phyloP scores from a whole-genome alignment of 2,797 vertebrate genomes.

The Morus bassanus region DNA sequence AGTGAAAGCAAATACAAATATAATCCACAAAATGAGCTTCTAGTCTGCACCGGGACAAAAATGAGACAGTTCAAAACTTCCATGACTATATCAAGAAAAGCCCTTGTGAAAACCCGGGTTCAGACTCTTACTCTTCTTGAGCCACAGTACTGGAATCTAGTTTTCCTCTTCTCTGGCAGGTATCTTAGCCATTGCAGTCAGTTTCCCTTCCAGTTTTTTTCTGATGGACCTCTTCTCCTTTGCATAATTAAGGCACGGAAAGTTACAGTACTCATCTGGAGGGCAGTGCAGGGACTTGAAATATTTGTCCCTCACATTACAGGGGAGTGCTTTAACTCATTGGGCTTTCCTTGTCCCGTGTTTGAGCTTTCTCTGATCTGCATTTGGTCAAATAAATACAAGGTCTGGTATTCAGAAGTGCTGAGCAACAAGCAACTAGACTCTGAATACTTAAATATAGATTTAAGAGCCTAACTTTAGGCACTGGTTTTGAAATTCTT shows the following conservation, averaged over 20 bases:
- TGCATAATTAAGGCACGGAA: background rate
- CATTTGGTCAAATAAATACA: background rate
- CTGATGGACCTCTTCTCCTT: background rate
- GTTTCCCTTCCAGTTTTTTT: background rate
- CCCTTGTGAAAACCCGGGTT: background rate
- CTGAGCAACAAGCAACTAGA: background rate
- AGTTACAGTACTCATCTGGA: background rate
- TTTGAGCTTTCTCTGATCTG: background rate
- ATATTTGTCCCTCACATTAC: background rate
- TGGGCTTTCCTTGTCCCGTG: background rate
- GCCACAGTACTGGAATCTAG: background rate
- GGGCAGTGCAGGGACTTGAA: background rate
- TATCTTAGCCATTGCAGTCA: background rate
- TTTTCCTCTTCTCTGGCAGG: background rate
- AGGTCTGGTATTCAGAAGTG: background rate
- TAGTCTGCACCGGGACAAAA: background rate
- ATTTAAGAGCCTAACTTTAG: background rate
- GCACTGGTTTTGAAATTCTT: slow-evolving; percentile 12
- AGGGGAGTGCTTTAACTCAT: background rate
- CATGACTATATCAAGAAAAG: background rate
- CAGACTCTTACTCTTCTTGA: background rate
- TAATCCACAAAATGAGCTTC: background rate
- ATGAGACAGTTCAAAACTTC: background rate
- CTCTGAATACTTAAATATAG: background rate
- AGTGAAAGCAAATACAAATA: background rate